phyloP scores from a whole-genome alignment of 2,113 vertebrate genomes.

The Lophura nycthemera region DNA sequence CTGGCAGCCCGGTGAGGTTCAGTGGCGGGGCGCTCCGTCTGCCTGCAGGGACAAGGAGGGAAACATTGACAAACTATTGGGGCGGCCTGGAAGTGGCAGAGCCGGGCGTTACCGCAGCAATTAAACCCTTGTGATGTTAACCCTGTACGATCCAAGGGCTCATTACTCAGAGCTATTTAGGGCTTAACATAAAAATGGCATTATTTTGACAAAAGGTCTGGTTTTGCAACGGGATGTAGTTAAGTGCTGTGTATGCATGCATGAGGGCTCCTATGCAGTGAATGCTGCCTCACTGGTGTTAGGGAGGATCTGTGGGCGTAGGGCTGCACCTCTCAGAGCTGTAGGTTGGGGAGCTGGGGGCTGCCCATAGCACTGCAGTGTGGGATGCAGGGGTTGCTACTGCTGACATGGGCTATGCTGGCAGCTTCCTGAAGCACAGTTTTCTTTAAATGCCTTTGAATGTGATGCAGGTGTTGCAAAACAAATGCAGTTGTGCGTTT shows the following conservation, averaged over 20 bases:
- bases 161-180: neutral
- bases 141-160: neutral
- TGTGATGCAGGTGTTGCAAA: neutral
- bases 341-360: no score
- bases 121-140: accelerated
- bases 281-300: neutral
- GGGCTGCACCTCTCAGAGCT: neutral
- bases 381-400: neutral
- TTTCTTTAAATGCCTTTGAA: neutral
- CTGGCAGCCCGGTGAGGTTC: conserved; percentile 95
- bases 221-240: neutral
- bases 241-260: neutral
- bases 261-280: accelerated
- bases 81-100: neutral
- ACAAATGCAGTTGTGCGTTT: neutral
- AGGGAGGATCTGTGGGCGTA: neutral
- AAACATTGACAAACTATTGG: neutral
- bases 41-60: conserved; percentile 68
- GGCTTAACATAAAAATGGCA: neutral
- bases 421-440: neutral
- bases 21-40: conserved; percentile 93
- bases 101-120: neutral
- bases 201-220: neutral
- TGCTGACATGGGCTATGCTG: neutral
- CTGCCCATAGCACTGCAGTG: no score